Evolutionary conservation across 2,797 vertebrate genomes (phyloP), one percentile per base, ranked within the genome.

Genomic region (Coilia nasus): DNA sequence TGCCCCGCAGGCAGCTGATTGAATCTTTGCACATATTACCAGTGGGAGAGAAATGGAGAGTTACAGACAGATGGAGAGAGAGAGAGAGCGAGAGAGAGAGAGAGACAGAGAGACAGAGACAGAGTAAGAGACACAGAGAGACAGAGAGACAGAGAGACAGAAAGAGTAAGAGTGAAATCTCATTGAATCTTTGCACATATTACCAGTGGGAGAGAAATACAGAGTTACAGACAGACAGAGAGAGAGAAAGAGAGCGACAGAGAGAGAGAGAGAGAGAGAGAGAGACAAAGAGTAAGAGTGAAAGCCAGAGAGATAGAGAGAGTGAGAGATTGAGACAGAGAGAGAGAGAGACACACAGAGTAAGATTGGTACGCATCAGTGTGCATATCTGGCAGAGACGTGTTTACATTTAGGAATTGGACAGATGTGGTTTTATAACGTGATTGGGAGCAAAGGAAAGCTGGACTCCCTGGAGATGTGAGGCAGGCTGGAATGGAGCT

Each of bases 321-420:
- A 47, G 46, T 4, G 46, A 47, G 46, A 47, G 10, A n/a, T n/a
- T n/a, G n/a, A n/a, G 35, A 41, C 35, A 41, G 35, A 41, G 2
- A 54, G 50, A 1, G 50, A 54, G 7, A 3, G 50, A 54, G 46
- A 47, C 46, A 4, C 10, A 71, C 28, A 21, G 67, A 41, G 31
- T 0, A 15, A 41, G 17, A 44, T 78, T 44, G 71, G 31, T 78
- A 78, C 71, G 31, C 71, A 44, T 78, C 71, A 78, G 19, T 44
- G 71, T 19, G 31, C 71, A 78, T n/a, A 44, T 21, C 35, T 78
- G 17, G 31, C 35, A 78, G 35, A 78, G 35, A 78, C 44, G 35
- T 78, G 35, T 78, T 71, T 71, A 71, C 67, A 71, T 71, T 71
- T 44, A 41, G 71, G 17, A 78, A 78, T 78, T 11, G 31, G 35